These are phyloP conservation scores for Mactromeris polynyma DNA, from an alignment of 2,888 invertebrate genomes.

Conservation along the genomic window DNA sequence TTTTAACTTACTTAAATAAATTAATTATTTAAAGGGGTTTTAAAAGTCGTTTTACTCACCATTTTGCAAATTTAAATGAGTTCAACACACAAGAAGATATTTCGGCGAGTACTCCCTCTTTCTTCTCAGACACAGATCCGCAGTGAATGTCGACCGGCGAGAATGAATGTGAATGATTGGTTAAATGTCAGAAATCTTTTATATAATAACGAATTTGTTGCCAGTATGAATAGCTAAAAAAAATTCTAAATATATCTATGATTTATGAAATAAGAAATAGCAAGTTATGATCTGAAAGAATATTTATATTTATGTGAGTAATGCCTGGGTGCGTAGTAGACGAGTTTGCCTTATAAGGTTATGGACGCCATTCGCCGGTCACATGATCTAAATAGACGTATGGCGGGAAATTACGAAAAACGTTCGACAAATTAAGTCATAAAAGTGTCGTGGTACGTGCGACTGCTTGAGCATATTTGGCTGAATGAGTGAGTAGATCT, in stretches of 20 bases:
- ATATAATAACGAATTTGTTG: background rate
- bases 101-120: conserved; percentile 37
- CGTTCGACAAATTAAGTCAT: background rate
- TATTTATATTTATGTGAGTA: conserved; percentile 34
- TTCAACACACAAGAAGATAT: background rate
- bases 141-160: conserved; percentile 6
- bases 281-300: background rate
- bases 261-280: background rate
- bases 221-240: background rate
- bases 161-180: conserved; percentile 9
- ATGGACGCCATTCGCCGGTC: conserved; percentile 34
- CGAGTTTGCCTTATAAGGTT: conserved; percentile 42
- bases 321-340: conserved; percentile 30
- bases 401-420: conserved; percentile 29
- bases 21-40: background rate
- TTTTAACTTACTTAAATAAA: background rate
- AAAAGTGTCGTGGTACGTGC: no score
- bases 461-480: no score
- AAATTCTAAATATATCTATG: background rate
- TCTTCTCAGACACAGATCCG: conserved; percentile 12
- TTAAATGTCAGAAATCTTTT: background rate
- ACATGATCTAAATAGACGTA: conserved; percentile 22
- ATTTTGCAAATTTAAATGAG: conserved; percentile 1
- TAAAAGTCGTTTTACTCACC: conserved; percentile 14
- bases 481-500: no score